A percentile compares a stretch with the other conserved stretches of the same genome.
Evolutionary conservation across 1,140 invertebrate species (phyloP).

Genomic region (Coboldia fuscipes): DNA sequence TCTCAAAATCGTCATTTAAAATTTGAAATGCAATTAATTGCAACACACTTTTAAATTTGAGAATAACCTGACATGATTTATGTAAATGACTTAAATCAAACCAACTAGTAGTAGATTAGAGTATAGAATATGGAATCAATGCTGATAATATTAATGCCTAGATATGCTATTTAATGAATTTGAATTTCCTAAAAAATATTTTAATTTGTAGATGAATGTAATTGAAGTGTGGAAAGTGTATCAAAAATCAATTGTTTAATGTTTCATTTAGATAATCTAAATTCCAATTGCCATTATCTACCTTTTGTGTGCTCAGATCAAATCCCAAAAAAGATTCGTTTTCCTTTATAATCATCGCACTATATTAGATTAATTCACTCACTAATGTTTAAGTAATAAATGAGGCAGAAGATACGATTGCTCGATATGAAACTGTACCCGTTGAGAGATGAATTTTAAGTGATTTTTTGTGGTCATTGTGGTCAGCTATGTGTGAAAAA

Average conservation of each 20-base stretch:
- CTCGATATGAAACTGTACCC: too few species aligned
- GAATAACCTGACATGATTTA: conserved; percentile 3
- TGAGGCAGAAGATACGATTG: too few species aligned
- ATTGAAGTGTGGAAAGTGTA: background rate
- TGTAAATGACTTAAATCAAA: background rate
- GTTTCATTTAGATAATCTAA: too few species aligned
- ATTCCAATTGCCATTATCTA: conserved; percentile 21
- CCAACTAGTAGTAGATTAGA: conserved; percentile 1
- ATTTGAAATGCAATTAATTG: too few species aligned
- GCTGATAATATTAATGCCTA: background rate
- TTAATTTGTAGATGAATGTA: background rate
- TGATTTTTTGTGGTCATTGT: too few species aligned
- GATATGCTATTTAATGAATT: background rate
- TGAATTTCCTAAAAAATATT: background rate
- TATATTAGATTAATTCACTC: too few species aligned
- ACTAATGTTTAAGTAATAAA: too few species aligned
- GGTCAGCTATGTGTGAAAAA: too few species aligned
- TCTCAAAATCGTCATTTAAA: too few species aligned
- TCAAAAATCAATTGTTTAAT: background rate
- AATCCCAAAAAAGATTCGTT: conserved; percentile 40
- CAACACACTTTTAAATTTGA: too few species aligned
- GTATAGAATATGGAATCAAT: background rate
- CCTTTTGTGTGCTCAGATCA: conserved; percentile 66
- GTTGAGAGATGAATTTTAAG: too few species aligned
- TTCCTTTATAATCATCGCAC: conserved; percentile 6